These are phyloP conservation scores for Eclectus roratus DNA, from an alignment of 2,113 vertebrate species.

Conservation along the genomic window DNA sequence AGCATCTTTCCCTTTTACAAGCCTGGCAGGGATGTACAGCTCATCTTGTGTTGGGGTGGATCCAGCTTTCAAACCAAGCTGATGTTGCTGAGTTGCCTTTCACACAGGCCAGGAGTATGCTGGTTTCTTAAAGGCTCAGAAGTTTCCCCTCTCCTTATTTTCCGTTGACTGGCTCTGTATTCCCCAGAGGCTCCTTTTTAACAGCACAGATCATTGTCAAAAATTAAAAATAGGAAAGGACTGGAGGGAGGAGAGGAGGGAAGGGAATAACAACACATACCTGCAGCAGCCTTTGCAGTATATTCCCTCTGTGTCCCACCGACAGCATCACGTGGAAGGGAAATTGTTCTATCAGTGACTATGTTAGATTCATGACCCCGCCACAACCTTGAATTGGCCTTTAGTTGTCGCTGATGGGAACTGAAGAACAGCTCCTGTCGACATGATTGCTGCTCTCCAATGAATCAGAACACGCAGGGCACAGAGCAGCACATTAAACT, in stretches of 20 bases:
- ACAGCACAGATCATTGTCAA: not conserved
- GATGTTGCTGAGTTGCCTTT: constrained; percentile 9
- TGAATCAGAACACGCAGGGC: constrained; percentile 85
- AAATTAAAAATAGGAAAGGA: constrained; percentile 48
- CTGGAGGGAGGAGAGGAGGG: not conserved
- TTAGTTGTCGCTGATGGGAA: constrained; percentile 86
- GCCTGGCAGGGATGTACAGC: not conserved
- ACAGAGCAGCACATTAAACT: constrained; percentile 85
- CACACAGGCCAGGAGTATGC: not conserved
- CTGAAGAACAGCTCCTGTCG: constrained; percentile 87
- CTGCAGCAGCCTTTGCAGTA: constrained; percentile 44
- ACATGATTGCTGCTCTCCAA: constrained; percentile 85
- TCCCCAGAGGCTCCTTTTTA: constrained; percentile 41
- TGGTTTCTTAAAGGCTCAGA: constrained; percentile 1
- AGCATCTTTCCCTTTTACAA: not conserved
- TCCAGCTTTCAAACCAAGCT: not conserved
- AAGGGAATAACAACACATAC: constrained; percentile 24
- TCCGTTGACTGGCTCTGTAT: not conserved
- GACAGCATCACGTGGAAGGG: constrained; percentile 68
- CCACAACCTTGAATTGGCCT: constrained; percentile 89
- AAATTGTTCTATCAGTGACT: constrained; percentile 85
- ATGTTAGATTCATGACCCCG: constrained; percentile 86
- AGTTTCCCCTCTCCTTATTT: constrained; percentile 43
- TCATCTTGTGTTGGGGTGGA: not conserved
- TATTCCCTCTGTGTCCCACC: constrained; percentile 67